These are phyloP conservation scores for Chloroceryle amazona DNA, from an alignment of 2,797 vertebrate species.

Conservation along the genomic window DNA sequence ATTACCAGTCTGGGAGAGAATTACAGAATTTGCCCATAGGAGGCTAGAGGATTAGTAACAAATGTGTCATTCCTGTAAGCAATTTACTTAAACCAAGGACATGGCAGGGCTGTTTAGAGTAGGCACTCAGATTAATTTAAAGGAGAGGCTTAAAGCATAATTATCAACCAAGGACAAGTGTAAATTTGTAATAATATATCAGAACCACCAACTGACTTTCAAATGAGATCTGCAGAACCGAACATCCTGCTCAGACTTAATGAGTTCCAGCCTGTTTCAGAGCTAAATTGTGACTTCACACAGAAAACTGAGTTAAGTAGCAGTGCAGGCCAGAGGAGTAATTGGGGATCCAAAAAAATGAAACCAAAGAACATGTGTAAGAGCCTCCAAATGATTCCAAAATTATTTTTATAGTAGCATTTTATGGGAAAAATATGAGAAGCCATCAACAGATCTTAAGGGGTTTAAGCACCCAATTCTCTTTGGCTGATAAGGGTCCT, in stretches of 20 bases:
- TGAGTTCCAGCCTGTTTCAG: slow-evolving; percentile 70
- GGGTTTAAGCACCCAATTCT: background rate
- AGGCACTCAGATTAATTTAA: slow-evolving; percentile 61
- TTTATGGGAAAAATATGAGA: slow-evolving; percentile 23
- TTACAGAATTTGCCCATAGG: slow-evolving; percentile 47
- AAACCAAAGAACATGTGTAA: background rate
- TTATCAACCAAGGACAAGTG: slow-evolving; percentile 66
- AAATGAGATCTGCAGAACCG: slow-evolving; percentile 65
- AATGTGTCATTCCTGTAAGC: slow-evolving; percentile 77
- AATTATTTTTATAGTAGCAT: background rate
- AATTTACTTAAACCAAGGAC: slow-evolving; percentile 76
- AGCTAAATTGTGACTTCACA: slow-evolving; percentile 22
- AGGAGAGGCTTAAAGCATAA: slow-evolving; percentile 74
- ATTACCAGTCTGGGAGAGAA: slow-evolving; percentile 55
- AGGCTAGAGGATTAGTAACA: slow-evolving; percentile 66
- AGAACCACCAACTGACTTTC: slow-evolving; percentile 64
- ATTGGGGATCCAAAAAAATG: background rate
- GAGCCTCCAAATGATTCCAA: background rate
- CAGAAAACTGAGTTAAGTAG: slow-evolving; percentile 7
- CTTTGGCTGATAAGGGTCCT: background rate
- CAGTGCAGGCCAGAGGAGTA: background rate
- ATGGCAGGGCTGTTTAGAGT: slow-evolving; percentile 4
- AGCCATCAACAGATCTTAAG: background rate
- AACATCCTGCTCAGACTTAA: slow-evolving; percentile 70
- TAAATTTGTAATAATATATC: slow-evolving; percentile 76